Conservation (phyloP, 2,888 invertebrate species). For the Chloroclystis v-ata region DNA sequence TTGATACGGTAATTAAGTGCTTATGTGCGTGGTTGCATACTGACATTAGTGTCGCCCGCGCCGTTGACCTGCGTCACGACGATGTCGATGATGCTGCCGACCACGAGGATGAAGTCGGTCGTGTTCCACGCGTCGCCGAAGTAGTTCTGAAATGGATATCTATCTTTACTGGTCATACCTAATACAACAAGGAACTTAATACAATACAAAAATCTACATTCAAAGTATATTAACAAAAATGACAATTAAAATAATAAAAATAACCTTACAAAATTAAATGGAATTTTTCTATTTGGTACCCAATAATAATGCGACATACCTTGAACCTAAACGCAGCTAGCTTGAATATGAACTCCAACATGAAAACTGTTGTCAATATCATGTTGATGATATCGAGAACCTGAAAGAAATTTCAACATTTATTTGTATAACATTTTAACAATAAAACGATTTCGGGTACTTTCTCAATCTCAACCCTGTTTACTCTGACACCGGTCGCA, state of each 20-base stretch:
- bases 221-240: background rate
- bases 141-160: conserved; percentile 87
- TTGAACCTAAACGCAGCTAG: conserved; percentile 97
- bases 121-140: conserved; percentile 99
- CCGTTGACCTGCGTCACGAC: conserved; percentile 97
- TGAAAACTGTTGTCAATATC: conserved; percentile 97
- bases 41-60: conserved; percentile 34
- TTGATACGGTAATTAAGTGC: too few species aligned
- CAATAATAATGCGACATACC: too few species aligned
- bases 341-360: conserved; percentile 98
- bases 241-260: too few species aligned
- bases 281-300: too few species aligned
- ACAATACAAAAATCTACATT: background rate
- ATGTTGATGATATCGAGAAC: conserved; percentile 95
- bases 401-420: conserved; percentile 36
- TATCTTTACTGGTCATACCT: background rate
- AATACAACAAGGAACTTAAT: background rate
- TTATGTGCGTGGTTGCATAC: too few species aligned
- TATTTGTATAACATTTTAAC: background rate
- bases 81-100: conserved; percentile 97
- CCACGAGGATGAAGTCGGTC: conserved; percentile 96
- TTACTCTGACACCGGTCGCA: too few species aligned
- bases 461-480: too few species aligned
- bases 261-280: too few species aligned
- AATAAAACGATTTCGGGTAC: too few species aligned